Evolutionary conservation across 2,113 vertebrate species (phyloP).

Genomic region (Prolemur simus): DNA sequence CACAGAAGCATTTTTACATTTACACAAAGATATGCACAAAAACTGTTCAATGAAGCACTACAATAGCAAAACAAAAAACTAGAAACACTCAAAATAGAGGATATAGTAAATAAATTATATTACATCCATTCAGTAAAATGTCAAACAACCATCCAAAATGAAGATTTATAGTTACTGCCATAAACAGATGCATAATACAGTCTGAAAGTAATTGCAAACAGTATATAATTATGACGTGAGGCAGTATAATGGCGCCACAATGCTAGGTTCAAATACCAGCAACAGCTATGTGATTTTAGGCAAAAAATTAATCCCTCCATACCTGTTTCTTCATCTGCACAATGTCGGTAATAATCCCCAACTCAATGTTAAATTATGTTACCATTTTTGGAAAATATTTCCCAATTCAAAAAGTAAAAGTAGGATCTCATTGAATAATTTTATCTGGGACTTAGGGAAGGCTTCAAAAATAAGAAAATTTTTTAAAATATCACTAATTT

Average conservation of each 20-base stretch:
- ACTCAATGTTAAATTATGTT: not conserved
- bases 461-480: too few species aligned
- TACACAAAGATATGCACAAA: not conserved
- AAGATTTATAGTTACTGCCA: not conserved
- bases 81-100: not conserved
- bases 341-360: not conserved
- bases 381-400: not conserved
- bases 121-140: not conserved
- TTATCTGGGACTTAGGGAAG: not conserved
- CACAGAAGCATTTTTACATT: not conserved
- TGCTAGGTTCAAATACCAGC: not conserved
- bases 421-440: not conserved
- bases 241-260: not conserved
- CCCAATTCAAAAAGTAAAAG: not conserved
- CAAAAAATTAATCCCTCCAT: not conserved
- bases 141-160: not conserved
- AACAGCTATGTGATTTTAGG: not conserved
- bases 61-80: not conserved
- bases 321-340: not conserved
- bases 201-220: not conserved
- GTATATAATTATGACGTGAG: fast-evolving
- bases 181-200: not conserved
- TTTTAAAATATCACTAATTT: too few species aligned
- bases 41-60: not conserved
- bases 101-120: not conserved